These are phyloP conservation scores for Pogonomyrmex californicus DNA, from an alignment of 1,140 invertebrate genomes.

Conservation along the genomic window DNA sequence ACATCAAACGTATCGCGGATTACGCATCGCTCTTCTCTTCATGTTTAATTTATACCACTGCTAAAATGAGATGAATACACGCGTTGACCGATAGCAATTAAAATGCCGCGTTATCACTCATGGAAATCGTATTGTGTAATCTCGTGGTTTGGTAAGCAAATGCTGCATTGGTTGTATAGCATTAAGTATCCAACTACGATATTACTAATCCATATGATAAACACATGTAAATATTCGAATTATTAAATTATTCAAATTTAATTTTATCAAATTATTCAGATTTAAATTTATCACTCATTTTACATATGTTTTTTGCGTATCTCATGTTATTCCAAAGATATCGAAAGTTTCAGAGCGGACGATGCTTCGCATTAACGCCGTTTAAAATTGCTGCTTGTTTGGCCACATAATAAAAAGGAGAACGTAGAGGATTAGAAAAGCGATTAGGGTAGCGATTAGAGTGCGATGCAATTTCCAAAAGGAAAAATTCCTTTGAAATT, in stretches of 20 bases:
- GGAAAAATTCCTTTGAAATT: conserved; percentile 8
- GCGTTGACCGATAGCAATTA: conserved; percentile 45
- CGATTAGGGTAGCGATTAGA: neutral
- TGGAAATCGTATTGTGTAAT: conserved; percentile 35
- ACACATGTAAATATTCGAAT: neutral
- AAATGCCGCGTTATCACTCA: conserved; percentile 10
- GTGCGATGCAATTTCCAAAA: neutral
- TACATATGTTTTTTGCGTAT: too few relatives aligned
- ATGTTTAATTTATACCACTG: conserved; percentile 51
- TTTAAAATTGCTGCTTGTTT: neutral
- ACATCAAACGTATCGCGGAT: conserved; percentile 50
- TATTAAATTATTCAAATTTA: neutral
- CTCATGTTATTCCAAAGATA: neutral
- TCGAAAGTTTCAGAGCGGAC: neutral
- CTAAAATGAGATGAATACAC: conserved; percentile 22
- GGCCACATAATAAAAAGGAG: neutral
- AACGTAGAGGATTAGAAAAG: neutral
- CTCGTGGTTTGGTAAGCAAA: conserved; percentile 13
- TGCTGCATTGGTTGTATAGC: neutral
- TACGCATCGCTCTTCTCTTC: conserved; percentile 19
- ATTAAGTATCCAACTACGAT: conserved; percentile 15
- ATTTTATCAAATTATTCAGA: too few relatives aligned
- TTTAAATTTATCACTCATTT: too few relatives aligned
- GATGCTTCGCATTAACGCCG: neutral
- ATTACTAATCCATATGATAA: neutral